Evolutionary conservation across 1,140 invertebrate species (phyloP).

Genomic region (Cheumatopsyche charites): DNA sequence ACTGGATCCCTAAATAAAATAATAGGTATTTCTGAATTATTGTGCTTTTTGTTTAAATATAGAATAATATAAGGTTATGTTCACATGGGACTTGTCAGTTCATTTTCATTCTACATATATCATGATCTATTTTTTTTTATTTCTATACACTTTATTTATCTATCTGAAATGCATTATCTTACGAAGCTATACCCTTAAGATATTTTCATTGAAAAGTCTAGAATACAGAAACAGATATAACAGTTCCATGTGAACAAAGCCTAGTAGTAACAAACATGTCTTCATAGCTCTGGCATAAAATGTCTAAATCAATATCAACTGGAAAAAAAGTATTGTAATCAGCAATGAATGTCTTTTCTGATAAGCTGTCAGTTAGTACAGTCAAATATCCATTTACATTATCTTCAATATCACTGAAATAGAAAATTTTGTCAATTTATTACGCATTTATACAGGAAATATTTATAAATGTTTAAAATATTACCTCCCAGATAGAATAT

Average conservation of each 20-base stretch:
- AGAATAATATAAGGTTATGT: too few relatives aligned
- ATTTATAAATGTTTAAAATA: neutral
- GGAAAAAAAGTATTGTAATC: conserved; percentile 73
- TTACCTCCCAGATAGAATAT: conserved; percentile 51
- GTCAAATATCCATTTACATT: conserved; percentile 67
- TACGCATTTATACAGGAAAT: neutral
- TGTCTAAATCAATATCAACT: conserved; percentile 65
- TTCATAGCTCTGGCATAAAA: conserved; percentile 63
- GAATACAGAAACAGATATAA: too few relatives aligned
- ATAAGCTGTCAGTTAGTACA: conserved; percentile 66
- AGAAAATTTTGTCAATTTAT: neutral
- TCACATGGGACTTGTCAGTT: too few relatives aligned
- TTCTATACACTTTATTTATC: too few relatives aligned
- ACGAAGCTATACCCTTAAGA: too few relatives aligned
- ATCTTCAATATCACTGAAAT: conserved; percentile 59
- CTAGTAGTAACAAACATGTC: conserved; percentile 68
- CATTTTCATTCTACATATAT: too few relatives aligned
- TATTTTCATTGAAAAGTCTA: too few relatives aligned
- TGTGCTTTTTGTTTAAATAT: too few relatives aligned
- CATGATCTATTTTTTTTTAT: too few relatives aligned
- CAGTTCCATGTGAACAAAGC: neutral
- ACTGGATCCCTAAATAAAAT: conserved; percentile 62
- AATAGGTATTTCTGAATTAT: too few relatives aligned
- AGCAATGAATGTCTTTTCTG: conserved; percentile 70
- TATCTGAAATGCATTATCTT: too few relatives aligned